These are phyloP conservation scores for Camptogramma bilineatum DNA, from an alignment of 2,888 invertebrate species.

Conservation along the genomic window DNA sequence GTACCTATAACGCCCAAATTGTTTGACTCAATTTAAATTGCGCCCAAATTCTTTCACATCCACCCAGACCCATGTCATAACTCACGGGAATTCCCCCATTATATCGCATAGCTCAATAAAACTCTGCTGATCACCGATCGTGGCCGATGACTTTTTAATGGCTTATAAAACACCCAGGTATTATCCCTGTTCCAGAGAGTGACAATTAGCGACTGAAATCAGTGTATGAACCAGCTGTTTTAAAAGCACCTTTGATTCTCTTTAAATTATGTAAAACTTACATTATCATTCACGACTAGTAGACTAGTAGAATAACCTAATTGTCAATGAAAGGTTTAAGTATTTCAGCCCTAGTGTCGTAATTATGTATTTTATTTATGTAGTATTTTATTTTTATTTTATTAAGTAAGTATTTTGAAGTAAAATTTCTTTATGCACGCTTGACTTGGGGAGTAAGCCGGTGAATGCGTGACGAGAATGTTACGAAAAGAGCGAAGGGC, in stretches of 20 bases:
- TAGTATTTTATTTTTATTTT: too few relatives aligned
- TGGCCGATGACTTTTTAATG: slow-evolving; percentile 43
- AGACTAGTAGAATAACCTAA: too few relatives aligned
- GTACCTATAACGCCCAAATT: neutral
- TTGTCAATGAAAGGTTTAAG: too few relatives aligned
- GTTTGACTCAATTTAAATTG: slow-evolving; percentile 2
- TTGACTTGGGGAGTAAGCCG: too few relatives aligned
- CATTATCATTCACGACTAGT: too few relatives aligned
- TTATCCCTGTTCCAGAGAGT: slow-evolving; percentile 25
- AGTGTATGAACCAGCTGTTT: neutral
- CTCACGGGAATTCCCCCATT: slow-evolving; percentile 38
- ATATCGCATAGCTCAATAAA: slow-evolving; percentile 39
- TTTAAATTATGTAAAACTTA: too few relatives aligned
- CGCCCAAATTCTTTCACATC: slow-evolving; percentile 8
- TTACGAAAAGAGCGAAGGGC: too few relatives aligned
- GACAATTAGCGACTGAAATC: neutral
- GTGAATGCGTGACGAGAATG: too few relatives aligned
- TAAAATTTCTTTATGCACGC: too few relatives aligned
- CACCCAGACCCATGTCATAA: slow-evolving; percentile 26
- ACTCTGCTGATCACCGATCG: slow-evolving; percentile 38
- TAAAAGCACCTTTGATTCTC: neutral
- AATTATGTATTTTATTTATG: too few relatives aligned
- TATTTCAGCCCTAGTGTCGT: too few relatives aligned
- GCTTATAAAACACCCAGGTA: slow-evolving; percentile 42
- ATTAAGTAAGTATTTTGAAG: too few relatives aligned